A percentile compares a stretch with the other conserved stretches of the same genome.
These are phyloP conservation scores for Phalanger gymnotis DNA, from an alignment of 2,797 vertebrate genomes.

Conservation along the genomic window DNA sequence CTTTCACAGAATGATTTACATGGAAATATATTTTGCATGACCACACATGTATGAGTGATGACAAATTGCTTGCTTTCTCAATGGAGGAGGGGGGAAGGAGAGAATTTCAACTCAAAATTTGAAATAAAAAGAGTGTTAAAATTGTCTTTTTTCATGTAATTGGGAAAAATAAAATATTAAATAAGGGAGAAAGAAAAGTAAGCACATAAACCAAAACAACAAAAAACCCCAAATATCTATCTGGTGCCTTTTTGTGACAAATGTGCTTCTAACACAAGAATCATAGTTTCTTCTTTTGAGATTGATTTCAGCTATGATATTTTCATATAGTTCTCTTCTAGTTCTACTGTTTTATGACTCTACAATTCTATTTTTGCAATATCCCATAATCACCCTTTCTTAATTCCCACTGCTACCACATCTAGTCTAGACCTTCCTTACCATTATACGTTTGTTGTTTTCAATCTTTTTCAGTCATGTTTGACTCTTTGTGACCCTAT, in stretches of 20 bases:
- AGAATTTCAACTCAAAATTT: too few relatives aligned
- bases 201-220: too few relatives aligned
- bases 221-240: not conserved
- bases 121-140: too few relatives aligned
- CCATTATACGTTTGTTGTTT: not conserved
- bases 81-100: too few relatives aligned
- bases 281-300: not conserved
- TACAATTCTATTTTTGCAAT: not conserved
- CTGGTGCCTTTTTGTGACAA: not conserved
- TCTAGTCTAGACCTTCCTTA: not conserved
- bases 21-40: too few relatives aligned
- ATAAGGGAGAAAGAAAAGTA: too few relatives aligned
- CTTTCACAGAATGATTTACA: too few relatives aligned
- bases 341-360: not conserved
- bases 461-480: not conserved
- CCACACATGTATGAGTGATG: too few relatives aligned
- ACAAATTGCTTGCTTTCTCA: too few relatives aligned
- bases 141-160: too few relatives aligned
- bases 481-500: too few relatives aligned
- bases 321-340: not conserved
- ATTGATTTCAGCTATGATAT: not conserved
- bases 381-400: not conserved
- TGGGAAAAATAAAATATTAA: too few relatives aligned
- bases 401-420: not conserved
- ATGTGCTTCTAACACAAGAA: not conserved